Evolutionary conservation across 2,113 vertebrate species (phyloP), one percentile per base, ranked within the genome.

Genomic region (Caretta caretta): DNA sequence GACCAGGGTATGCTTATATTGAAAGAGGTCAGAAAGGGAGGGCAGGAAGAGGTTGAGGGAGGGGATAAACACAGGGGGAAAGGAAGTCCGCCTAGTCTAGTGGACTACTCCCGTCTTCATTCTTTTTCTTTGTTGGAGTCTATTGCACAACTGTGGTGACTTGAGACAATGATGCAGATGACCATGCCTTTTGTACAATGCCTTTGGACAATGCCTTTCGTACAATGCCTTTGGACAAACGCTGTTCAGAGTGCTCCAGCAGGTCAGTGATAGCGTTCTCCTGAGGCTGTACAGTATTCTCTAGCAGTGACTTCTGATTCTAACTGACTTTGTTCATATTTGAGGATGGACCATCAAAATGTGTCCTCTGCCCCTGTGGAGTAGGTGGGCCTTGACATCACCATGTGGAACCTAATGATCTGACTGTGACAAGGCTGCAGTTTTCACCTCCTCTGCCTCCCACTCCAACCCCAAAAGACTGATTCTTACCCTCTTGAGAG

Each of bases 351-450:
- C 80, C 3, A 5, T 57, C 87, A 80, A 69, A 65, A 82, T 56
- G 48, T 10, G 80, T 87, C 22, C 11, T 87, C 92, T 92, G 89
- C 59, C 59, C 4, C 14, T n/a, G 31, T 65, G 35, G 62, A n/a
- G 16, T n/a, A 65, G 35, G 14, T 65, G 35, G 14, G 16, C 62
- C 17, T n/a, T n/a, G 62, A 38, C 65, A 5, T 72, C 65, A 5
- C n/a, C 8, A n/a, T 38, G n/a, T 9, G 65, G 19, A 84, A 90
- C 83, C 88, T 82, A 48, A 84, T 11, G 91, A 84, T 84, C 65
- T 88, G 93, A 79, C 62, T 94, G 89, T 86, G 86, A 38, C 48
- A 65, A 80, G 87, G 29, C 87, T 90, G 17, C 79, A 80, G 72
- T 87, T 93, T 89, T 35, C 8, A n/a, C 59, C 7, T 2, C 10